Evolutionary conservation across 2,113 vertebrate species (phyloP).

Genomic region (Telmatochromis brachygnathus): DNA sequence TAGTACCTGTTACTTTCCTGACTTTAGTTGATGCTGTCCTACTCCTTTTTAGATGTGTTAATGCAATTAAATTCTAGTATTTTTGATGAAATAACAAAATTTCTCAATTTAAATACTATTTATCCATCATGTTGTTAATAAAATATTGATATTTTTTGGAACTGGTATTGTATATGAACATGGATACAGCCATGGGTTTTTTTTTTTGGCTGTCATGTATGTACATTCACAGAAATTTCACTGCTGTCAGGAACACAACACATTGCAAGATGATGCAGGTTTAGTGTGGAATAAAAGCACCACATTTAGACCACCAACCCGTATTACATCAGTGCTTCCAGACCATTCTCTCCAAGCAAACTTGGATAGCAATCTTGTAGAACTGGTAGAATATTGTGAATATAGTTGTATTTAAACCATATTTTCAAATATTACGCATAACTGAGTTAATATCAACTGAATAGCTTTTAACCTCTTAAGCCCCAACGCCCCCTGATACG

Average conservation of each 20-base stretch:
- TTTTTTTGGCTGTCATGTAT: neutral
- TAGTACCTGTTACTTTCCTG: neutral
- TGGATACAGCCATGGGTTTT: fast-evolving
- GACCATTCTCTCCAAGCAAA: neutral
- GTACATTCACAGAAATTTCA: neutral
- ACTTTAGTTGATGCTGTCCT: neutral
- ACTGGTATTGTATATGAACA: neutral
- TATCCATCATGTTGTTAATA: neutral
- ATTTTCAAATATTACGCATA: neutral
- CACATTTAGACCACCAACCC: neutral
- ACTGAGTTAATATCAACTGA: neutral
- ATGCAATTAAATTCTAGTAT: neutral
- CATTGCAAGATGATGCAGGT: neutral
- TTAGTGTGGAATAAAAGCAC: neutral
- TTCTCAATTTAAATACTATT: neutral
- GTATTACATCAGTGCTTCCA: neutral
- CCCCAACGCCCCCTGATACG: too few relatives aligned
- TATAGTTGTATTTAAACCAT: neutral
- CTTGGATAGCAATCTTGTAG: neutral
- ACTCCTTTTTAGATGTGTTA: neutral
- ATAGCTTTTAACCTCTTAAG: neutral
- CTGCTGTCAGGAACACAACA: neutral
- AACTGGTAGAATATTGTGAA: neutral
- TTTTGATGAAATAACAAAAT: neutral
- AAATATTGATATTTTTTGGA: neutral